Percentiles rank a stretch among this genome's conserved stretches.
Evolutionary conservation across 2,797 vertebrate genomes (phyloP).

Genomic region (Falco biarmicus): DNA sequence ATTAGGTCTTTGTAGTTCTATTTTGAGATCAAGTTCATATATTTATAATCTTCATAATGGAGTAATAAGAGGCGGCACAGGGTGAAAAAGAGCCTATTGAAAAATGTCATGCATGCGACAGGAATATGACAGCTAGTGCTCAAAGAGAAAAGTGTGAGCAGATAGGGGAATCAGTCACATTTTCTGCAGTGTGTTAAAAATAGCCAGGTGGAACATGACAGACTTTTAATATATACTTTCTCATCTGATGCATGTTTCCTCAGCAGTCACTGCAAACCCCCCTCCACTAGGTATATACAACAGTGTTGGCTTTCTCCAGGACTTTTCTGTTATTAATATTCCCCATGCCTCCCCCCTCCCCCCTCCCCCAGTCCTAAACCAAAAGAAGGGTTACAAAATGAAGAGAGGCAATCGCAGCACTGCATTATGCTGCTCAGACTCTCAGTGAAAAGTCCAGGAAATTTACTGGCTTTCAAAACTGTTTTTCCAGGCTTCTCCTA

Average conservation of each 20-base stretch:
- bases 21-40: not conserved
- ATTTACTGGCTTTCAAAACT: not conserved
- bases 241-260: not conserved
- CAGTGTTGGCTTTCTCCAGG: not conserved
- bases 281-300: not conserved
- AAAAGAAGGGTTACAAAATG: not conserved
- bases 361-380: not conserved
- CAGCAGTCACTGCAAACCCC: not conserved
- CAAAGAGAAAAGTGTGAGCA: not conserved
- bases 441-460: not conserved
- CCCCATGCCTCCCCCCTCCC: not conserved
- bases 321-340: not conserved
- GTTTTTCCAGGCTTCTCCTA: not conserved
- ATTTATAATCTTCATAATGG: not conserved
- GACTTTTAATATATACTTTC: slow-evolving; percentile 7
- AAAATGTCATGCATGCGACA: not conserved
- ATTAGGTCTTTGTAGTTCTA: not conserved
- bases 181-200: slow-evolving; percentile 51
- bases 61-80: not conserved
- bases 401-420: not conserved
- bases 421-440: not conserved
- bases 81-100: not conserved
- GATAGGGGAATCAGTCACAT: not conserved
- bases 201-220: slow-evolving; percentile 3
- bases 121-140: not conserved